Conservation (phyloP, 2,888 invertebrate species). For the Tubulanus polymorphus region DNA sequence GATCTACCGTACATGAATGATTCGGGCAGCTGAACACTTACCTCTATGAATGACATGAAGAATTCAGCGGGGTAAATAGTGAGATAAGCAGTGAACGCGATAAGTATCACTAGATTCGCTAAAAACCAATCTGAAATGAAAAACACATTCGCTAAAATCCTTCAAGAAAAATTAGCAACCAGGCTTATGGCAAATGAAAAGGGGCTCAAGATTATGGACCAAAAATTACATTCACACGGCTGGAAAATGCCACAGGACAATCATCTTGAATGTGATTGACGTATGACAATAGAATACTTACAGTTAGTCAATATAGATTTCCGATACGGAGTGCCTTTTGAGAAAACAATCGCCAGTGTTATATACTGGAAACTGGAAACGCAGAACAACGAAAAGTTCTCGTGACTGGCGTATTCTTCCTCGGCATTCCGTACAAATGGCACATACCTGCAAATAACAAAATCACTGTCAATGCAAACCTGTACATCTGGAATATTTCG, state of each 20-base stretch:
- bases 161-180: no score
- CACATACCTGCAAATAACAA: constrained; percentile 42
- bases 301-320: constrained; percentile 63
- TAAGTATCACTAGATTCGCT: constrained; percentile 59
- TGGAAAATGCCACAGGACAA: not conserved
- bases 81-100: constrained; percentile 60
- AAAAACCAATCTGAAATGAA: constrained; percentile 61
- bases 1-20: not conserved
- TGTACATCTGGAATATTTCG: no score
- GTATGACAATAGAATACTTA: constrained; percentile 26
- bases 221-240: not conserved
- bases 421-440: constrained; percentile 39
- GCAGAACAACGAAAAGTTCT: constrained; percentile 72
- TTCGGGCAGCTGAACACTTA: no score
- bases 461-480: not conserved
- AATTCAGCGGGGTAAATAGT: constrained; percentile 55
- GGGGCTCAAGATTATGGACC: no score
- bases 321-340: constrained; percentile 74
- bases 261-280: not conserved
- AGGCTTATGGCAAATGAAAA: no score
- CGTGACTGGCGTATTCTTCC: constrained; percentile 35
- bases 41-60: constrained; percentile 45
- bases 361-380: constrained; percentile 76
- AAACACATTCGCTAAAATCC: no score
- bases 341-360: constrained; percentile 72